Base-by-base conservation (phyloP, 2,888 invertebrate genomes). In the Hirtodrosophila histrioides region DNA sequence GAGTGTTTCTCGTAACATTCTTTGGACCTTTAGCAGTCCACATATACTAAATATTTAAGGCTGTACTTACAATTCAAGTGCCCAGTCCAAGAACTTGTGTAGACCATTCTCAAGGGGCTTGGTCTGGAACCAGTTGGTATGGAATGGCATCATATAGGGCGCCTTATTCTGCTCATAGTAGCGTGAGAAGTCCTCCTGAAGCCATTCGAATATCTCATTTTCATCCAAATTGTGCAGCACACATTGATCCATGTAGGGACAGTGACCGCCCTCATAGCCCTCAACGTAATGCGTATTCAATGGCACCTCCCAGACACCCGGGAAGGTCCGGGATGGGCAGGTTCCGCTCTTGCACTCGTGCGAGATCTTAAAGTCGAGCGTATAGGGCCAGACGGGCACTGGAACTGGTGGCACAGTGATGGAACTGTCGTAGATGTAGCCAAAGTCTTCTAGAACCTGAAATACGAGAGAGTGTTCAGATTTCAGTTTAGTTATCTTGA, bases 81-180 rank as follows among this genome's bases (percentile, higher is more conserved):
- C 94, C 95, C 97, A 97, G 77, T 95, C 95, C 62, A 98, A 92
- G 92, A 98, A 98, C 91, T 96, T 96, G 79, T 96, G 95, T 1
- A 98, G 92, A 17, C 97, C 97, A 62, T 93, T 93, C 89, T 97
- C 97, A 9, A 97, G 92, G 84, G 94, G 96, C 88, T 96, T 96
- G 81, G 95, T 96, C 90, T 95, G 97, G 93, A 98, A 98, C 98
- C 98, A 98, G 92, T 97, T 98, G 0, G 98, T 98, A 90, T 98
- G 98, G 94, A 97, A 96, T 0, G 97, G 95, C 97, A 97, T 97
- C 97, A 97, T 97, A 91, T 97, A 97, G 0, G 97, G 97, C 1
- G 97, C 97, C 69, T 95, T 93, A 91, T 97, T 97, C 90, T 97
- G 97, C 31, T 96, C 95, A 88, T 97, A 97, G 91, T 96, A 94